A percentile compares a stretch with the other conserved stretches of the same genome.
phyloP scores from a whole-genome alignment of 2,113 vertebrate species.

The Aythya baeri region DNA sequence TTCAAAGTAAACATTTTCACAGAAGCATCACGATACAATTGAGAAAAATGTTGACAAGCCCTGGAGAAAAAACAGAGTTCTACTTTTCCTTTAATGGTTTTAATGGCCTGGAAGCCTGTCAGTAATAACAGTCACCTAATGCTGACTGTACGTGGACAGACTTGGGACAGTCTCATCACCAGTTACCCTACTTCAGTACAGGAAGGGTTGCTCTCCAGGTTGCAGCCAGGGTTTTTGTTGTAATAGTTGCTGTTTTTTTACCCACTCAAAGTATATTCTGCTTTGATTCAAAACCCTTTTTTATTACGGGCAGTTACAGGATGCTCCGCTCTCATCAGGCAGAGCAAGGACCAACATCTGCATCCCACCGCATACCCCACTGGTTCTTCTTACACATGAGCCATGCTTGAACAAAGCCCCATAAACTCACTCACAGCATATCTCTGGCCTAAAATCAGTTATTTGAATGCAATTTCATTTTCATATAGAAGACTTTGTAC shows the following conservation, averaged over 20 bases:
- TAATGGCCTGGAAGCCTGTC: neutral
- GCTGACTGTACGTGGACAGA: neutral
- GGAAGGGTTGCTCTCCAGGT: neutral
- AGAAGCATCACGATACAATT: neutral
- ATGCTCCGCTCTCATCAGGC: neutral
- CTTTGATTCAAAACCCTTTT: neutral
- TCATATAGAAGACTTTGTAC: neutral
- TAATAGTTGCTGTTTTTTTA: neutral
- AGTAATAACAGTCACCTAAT: neutral
- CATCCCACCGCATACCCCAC: neutral
- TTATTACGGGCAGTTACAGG: neutral
- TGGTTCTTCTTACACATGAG: neutral
- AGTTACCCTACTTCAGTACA: neutral
- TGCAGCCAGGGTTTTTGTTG: neutral
- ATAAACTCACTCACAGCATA: neutral
- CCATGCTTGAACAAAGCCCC: neutral
- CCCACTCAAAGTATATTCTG: neutral
- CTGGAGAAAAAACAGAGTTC: neutral
- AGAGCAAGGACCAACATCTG: neutral
- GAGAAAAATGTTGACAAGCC: neutral
- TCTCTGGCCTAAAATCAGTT: neutral
- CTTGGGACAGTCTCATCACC: neutral
- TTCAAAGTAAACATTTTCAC: neutral
- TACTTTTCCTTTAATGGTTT: neutral
- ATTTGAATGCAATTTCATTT: neutral